A percentile compares a stretch with the other conserved stretches of the same genome.
phyloP scores from a whole-genome alignment of 2,797 vertebrate species.

The Enteromius anoplus region DNA sequence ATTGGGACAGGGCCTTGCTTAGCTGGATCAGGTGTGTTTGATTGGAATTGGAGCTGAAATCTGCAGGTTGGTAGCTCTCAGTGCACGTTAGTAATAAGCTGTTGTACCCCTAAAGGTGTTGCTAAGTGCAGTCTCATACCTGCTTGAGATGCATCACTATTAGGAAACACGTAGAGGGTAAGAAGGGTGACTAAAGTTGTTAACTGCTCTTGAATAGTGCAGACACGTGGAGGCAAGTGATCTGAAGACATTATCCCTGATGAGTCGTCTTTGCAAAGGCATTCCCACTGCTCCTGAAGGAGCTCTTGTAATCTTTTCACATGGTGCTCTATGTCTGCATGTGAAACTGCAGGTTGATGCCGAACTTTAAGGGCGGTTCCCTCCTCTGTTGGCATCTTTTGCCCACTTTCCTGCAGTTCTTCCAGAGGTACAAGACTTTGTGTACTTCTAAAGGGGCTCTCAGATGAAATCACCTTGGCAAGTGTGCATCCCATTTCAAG shows the following conservation, averaged over 20 bases:
- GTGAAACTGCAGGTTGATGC: slow-evolving; percentile 50
- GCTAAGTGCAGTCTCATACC: slow-evolving; percentile 31
- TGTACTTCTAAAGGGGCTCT: slow-evolving; percentile 59
- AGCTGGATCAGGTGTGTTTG: neutral
- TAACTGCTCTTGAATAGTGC: slow-evolving; percentile 89
- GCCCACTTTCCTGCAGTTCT: slow-evolving; percentile 4
- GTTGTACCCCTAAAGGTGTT: neutral
- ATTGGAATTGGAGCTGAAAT: neutral
- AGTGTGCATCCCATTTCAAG: slow-evolving; percentile 43
- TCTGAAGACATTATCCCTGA: slow-evolving; percentile 75
- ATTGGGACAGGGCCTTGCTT: neutral
- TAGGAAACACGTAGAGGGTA: slow-evolving; percentile 80
- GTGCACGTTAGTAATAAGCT: neutral
- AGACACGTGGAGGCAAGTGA: slow-evolving; percentile 86
- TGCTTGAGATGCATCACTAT: slow-evolving; percentile 50
- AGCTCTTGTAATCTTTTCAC: slow-evolving; percentile 89
- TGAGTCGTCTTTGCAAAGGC: slow-evolving; percentile 81
- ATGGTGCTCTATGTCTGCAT: slow-evolving; percentile 78
- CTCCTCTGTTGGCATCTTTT: slow-evolving; percentile 23
- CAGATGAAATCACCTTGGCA: slow-evolving; percentile 52
- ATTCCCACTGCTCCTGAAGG: slow-evolving; percentile 91
- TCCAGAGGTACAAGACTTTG: slow-evolving; percentile 27
- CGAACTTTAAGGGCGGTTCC: neutral
- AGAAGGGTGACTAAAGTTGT: slow-evolving; percentile 86
- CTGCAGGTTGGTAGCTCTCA: neutral